Base-by-base conservation (phyloP, 2,888 invertebrate species). In the Tenthredo notha region DNA sequence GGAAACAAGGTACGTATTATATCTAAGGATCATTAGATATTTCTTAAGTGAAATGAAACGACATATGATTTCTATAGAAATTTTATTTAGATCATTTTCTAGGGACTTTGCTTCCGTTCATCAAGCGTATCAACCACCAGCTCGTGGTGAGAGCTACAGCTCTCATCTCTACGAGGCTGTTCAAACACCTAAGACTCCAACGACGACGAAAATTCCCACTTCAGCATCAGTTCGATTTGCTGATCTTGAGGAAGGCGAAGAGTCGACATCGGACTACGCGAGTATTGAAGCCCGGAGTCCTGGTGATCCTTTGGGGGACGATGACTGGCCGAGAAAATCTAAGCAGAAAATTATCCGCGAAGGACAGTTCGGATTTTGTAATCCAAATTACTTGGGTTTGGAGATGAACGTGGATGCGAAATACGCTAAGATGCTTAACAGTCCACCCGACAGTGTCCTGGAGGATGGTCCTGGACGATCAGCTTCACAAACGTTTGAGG, bases 201-300 rank as follows among this genome's bases (percentile, higher is more conserved):
- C 92, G 40, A 89, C 91, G 15, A 91, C 92, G 5, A 93, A 92
- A 84, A 94, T 95, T 87, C 94, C 95, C 4, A 94, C 94, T 85
- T 95, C 94, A 0, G 95, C 95, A 2, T 95, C 95, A 5, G 95
- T 95, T 3, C 93, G 95, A 85, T 95, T 96, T 89, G 95, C 95
- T 12, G 92, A 93, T 86, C 92, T 94, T n/a, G 93, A 94, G 37
- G 94, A 94, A 29, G 94, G 95, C 74, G 95, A 95, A 85, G 95
- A 96, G 88, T 96, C 96, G 0, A 97, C 97, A 0, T 97, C 97
- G 5, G 97, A 97, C 90, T 97, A 97, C 92, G 96, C 96, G 84
- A 96, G 97, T 90, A 96, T 96, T 78, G 97, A 96, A 92, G 95
- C 95, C 0, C 90, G 93, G 25, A 93, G 93, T 90, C 93, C 93